Evolutionary conservation across 1,140 invertebrate genomes (phyloP), one percentile per base, ranked within the genome.

Genomic region (Ostrea edulis): DNA sequence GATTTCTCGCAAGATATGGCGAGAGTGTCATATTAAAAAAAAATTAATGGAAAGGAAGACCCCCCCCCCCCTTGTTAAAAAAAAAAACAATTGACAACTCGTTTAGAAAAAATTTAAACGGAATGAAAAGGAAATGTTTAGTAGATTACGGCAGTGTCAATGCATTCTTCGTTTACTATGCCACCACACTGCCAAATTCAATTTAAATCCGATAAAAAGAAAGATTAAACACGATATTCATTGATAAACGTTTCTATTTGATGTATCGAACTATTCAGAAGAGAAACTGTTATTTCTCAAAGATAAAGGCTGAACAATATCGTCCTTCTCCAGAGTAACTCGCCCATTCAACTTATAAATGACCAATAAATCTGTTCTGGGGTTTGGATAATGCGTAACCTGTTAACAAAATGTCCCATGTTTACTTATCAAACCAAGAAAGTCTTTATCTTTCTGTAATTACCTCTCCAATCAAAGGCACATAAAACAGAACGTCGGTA

Each of bases 211-310:
- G 82, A 83, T 83, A 83, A 83, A 54, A 52, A 52, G 82, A 54
- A 51, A 53, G 82, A 83, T 83, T 83, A 83, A 83, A 83, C 82
- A 83, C 44, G 82, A 83, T 83, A 53, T 83, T 53, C 44, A 83
- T 83, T 83, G 82, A 83, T 83, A 83, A 83, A 83, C 82, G 82
- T 83, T 83, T 83, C 52, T 53, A 52, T 83, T 83, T 83, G 52
- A 53, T 52, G 44, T 22, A 22, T 52, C 44, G 52, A 83, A 52
- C 82, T 54, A 83, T 83, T 83, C 82, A 83, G 52, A n/a, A 54
- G 44, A 51, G 52, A 83, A 83, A 52, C 82, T 53, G 82, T 83
- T 83, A 83, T 83, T 83, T 83, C 82, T 53, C n/a, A 54, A n/a
- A 53, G 82, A 83, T 83, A 83, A 83, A 83, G 52, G 52, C 12